Conservation (phyloP, 2,113 vertebrate genomes). For the Girardinichthys multiradiatus region DNA sequence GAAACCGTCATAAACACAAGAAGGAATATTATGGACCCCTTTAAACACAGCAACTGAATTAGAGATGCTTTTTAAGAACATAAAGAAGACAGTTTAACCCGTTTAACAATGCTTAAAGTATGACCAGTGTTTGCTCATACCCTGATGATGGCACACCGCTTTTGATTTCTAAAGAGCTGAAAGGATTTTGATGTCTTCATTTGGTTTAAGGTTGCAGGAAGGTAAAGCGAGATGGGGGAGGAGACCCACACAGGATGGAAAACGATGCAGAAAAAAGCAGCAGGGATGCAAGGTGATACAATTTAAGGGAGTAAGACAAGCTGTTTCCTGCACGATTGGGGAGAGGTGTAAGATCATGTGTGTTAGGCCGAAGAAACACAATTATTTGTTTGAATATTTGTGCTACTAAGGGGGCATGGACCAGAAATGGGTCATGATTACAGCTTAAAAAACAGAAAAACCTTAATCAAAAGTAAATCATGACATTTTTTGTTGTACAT, state of each 20-base stretch:
- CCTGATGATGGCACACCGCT: constrained; percentile 28
- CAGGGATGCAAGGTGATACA: constrained; percentile 45
- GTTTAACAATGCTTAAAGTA: constrained; percentile 19
- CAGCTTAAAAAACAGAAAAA: constrained; percentile 22
- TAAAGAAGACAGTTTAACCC: constrained; percentile 43
- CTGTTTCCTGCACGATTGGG: constrained; percentile 27
- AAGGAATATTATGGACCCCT: neutral
- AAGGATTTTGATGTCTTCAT: constrained; percentile 30
- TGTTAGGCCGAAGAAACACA: constrained; percentile 37
- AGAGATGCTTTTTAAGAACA: constrained; percentile 37
- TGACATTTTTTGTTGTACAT: neutral
- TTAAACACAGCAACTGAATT: constrained; percentile 24
- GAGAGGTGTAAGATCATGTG: constrained; percentile 15
- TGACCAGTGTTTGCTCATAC: constrained; percentile 43
- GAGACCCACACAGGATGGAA: constrained; percentile 3
- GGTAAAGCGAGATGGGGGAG: neutral
- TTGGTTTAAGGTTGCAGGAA: constrained; percentile 25
- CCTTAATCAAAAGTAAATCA: neutral
- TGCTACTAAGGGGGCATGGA: constrained; percentile 50
- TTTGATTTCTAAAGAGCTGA: constrained; percentile 38
- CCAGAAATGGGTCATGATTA: constrained; percentile 25
- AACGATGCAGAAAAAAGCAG: constrained; percentile 30
- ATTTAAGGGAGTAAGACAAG: constrained; percentile 34
- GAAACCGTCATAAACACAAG: constrained; percentile 14
- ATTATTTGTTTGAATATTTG: constrained; percentile 53